Evolutionary conservation across 2,113 vertebrate genomes (phyloP).

Genomic region (Malaclemys terrapin): DNA sequence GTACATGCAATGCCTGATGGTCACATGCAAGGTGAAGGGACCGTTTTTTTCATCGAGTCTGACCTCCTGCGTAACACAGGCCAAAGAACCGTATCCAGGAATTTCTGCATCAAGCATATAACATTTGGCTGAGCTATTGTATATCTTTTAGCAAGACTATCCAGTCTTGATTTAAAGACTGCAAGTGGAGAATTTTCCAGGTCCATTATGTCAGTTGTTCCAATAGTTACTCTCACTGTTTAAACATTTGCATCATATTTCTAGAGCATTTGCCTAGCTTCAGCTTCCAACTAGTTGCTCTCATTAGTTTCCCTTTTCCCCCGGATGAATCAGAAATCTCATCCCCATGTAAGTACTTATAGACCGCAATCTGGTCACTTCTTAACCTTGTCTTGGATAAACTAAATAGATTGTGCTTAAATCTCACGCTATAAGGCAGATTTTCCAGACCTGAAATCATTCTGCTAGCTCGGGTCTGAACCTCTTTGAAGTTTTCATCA

Average conservation of each 20-base stretch:
- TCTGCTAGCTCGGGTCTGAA: neutral
- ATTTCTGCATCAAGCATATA: neutral
- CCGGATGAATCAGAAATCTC: neutral
- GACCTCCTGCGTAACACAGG: neutral
- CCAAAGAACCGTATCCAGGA: neutral
- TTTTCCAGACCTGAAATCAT: neutral
- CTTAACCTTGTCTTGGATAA: neutral
- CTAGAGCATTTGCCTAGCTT: neutral
- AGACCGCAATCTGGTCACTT: neutral
- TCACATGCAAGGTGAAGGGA: neutral
- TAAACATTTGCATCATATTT: neutral
- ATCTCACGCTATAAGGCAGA: neutral
- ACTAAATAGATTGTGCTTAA: neutral
- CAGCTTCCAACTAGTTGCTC: neutral
- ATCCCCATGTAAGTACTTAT: neutral
- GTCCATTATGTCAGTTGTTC: neutral
- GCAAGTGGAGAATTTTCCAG: neutral
- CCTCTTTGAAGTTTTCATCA: neutral
- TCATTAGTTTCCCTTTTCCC: neutral
- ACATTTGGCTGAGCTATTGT: neutral
- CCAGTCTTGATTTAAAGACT: neutral
- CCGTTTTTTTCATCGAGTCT: neutral
- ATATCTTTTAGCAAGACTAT: neutral
- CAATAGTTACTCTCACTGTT: neutral
- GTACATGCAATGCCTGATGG: neutral